Base-by-base conservation (phyloP, 1,140 invertebrate genomes). In the Philopotamus ludificatus region DNA sequence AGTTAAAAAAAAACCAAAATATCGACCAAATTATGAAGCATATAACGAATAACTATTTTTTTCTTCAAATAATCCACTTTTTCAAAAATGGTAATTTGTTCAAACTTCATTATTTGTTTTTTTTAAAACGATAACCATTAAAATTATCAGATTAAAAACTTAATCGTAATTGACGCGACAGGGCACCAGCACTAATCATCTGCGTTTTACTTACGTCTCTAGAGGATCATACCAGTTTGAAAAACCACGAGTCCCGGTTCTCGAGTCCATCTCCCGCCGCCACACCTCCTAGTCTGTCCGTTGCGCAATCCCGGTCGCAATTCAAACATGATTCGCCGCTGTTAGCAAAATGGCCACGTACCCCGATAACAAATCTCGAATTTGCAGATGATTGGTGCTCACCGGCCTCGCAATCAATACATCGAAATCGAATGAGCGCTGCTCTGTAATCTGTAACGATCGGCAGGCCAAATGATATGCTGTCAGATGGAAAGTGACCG, bases 401-500 rank as follows among this genome's bases (percentile, higher is more conserved):
- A 53, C 50, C 50, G 18, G 50, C 47, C 22, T 49, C 3, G 22
- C 50, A 53, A 53, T 53, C 50, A 26, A 49, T 49, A 49, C 47
- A 49, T 49, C 47, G 50, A 53, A 53, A 53, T 53, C 20, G 22
- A 53, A 53, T 25, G 22, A 53, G 50, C 22, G 18, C 54, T n/a
- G 25, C 12, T 39, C 45, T 21, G 45, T 53, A 63, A 63, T 63
- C 60, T 41, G 47, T 63, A 63, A 2, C 45, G 49, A 63, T 63
- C 47, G 60, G 22, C 18, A 39, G 20, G 42, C 23, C 47, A 63
- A 63, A 63, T 63, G 49, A 63, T 53, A 63, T 23, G 28, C 60
- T 41, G 60, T 63, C 26, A 28, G 47, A 49, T 63, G 25, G 60
- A 63, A 63, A 63, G 60, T 63, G 60, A 63, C 47, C 34, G 47